Conservation (phyloP, 92 coral and sea anemone genomes). For the Blastomussa wellsi region DNA sequence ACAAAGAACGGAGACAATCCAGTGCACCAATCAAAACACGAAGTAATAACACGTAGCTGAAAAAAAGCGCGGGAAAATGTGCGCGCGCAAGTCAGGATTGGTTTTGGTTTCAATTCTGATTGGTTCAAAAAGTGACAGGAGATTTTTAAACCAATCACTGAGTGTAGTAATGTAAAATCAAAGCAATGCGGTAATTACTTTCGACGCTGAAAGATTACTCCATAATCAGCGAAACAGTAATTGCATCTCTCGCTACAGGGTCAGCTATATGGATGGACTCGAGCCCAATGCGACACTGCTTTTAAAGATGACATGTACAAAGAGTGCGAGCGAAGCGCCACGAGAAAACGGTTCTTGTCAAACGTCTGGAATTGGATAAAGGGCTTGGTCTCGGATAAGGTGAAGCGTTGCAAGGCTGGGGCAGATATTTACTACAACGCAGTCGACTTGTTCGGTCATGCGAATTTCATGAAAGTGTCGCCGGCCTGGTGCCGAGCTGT, state of each 20-base stretch:
- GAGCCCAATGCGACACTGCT: constrained; percentile 51
- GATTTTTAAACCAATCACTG: too few relatives aligned
- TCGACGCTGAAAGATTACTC: not conserved
- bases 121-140: too few relatives aligned
- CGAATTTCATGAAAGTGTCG: constrained; percentile 46
- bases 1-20: too few relatives aligned
- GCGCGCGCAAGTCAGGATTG: too few relatives aligned
- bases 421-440: constrained; percentile 68
- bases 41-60: too few relatives aligned
- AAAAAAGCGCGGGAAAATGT: too few relatives aligned
- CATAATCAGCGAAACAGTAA: not conserved
- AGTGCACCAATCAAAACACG: too few relatives aligned
- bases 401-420: constrained; percentile 48
- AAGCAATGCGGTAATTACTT: too few relatives aligned
- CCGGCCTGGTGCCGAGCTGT: constrained; percentile 77
- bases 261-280: constrained; percentile 53
- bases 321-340: constrained; percentile 42
- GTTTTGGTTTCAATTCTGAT: too few relatives aligned
- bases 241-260: constrained; percentile 34
- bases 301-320: constrained; percentile 63
- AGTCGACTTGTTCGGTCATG: constrained; percentile 61
- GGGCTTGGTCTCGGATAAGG: constrained; percentile 30
- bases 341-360: constrained; percentile 45
- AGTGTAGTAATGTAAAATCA: too few relatives aligned
- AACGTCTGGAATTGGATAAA: constrained; percentile 46